Evolutionary conservation across 2,888 invertebrate species (phyloP), one percentile per base, ranked within the genome.

Genomic region (Holacanthella duospinosa): DNA sequence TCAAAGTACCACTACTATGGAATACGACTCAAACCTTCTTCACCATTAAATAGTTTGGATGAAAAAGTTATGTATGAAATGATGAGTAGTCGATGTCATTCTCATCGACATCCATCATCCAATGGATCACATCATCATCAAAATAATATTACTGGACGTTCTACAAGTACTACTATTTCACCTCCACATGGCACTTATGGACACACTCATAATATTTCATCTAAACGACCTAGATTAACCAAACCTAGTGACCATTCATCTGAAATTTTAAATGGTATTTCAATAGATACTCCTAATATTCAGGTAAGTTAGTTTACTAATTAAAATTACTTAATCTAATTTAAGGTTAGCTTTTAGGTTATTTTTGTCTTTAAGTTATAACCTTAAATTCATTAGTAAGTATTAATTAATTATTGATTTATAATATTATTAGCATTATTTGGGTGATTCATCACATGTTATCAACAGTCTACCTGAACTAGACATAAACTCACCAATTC

Each of bases 1-100:
- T 96, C 95, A 29, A 97, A 96, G 78, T 99, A 99, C 78, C 99
- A 99, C 80, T 99, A 99, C 80, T 97, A 99, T 80, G 99, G 99
- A n/a, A 97, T 99, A 71, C 84, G 97, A 43, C 90, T 96, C 63
- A 96, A 95, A 78, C 89, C 90, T 0, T 87, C 85, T 63, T 92
- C 92, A 1, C 81, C 85, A 9, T 77, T 92, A 66, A 84, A 83
- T 73, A 81, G 82, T 66, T 77, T 85, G 69, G 67, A 70, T 48
- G 48, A 48, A 21, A 48, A 48, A 21, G 48, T 4, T 16, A 21
- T 48, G n/a, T 9, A 48, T 9, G 48, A 48, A 21, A 9, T 48
- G 21, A 48, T 9, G 12, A 21, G 19, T 48, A 9, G 48, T 48
- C 48, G 12, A 4, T n/a, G 4, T 21, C 19, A 9, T 48, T 48